Conservation (phyloP, 2,888 invertebrate species). For the Halictus ligatus region DNA sequence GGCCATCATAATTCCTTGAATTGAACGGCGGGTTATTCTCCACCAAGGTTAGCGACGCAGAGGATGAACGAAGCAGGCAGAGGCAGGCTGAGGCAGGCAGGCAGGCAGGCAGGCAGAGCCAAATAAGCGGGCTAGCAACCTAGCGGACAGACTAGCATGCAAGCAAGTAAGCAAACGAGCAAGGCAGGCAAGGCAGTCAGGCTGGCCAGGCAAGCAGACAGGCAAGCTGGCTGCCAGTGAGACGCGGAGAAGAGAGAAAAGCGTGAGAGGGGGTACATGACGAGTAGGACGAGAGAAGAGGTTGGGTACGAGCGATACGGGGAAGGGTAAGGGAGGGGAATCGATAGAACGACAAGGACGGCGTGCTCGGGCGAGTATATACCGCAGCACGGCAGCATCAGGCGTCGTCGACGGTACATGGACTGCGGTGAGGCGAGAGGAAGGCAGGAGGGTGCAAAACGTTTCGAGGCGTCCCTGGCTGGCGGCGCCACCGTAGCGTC, state of each 20-base stretch:
- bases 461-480: slow-evolving; percentile 73
- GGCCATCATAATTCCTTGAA: slow-evolving; percentile 84
- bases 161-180: slow-evolving; percentile 63
- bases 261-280: slow-evolving; percentile 61
- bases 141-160: slow-evolving; percentile 67
- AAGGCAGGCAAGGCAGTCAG: slow-evolving; percentile 60
- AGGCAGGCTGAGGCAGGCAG: slow-evolving; percentile 55
- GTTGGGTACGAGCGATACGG: slow-evolving; percentile 57
- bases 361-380: slow-evolving; percentile 65
- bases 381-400: slow-evolving; percentile 72
- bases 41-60: slow-evolving; percentile 81
- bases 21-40: slow-evolving; percentile 83
- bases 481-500: slow-evolving; percentile 72
- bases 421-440: slow-evolving; percentile 51
- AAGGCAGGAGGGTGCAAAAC: slow-evolving; percentile 47
- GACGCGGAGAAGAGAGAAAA: slow-evolving; percentile 63
- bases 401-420: slow-evolving; percentile 65
- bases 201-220: slow-evolving; percentile 68
- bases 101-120: slow-evolving; percentile 62
- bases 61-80: slow-evolving; percentile 69
- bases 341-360: slow-evolving; percentile 82
- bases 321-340: slow-evolving; percentile 74
- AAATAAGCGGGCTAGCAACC: slow-evolving; percentile 56
- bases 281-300: slow-evolving; percentile 59
- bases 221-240: slow-evolving; percentile 61